Base-by-base conservation (phyloP, 2,113 vertebrate species). In the Pipra filicauda region DNA sequence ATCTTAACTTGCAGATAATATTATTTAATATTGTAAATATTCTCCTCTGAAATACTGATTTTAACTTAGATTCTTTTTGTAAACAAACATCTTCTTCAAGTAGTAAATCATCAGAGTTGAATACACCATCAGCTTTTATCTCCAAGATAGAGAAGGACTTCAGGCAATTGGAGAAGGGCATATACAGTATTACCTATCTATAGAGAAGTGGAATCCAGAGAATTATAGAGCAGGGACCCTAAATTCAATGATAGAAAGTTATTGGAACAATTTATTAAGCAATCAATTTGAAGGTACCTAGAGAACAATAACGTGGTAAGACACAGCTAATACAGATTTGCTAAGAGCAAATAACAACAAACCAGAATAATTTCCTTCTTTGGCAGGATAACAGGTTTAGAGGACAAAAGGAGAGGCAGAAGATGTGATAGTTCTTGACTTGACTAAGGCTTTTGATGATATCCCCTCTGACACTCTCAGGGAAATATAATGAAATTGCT, bases 211-310 rank as follows among this genome's bases (percentile, higher is more conserved):
- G n/a, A 72, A 82, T 75, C 16, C 33, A 51, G 39, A 79, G 35
- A 82, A 82, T 72, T 79, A 75, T 48, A 57, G 33, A 70, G 15
- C 41, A 76, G 44, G 18, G 41, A 28, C 31, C 3, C 8, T 66
- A 70, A 65, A 69, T 75, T 88, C 37, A 66, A 5, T 85, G 62
- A n/a, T 49, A 46, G 31, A 72, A 94, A 79, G 35, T 41, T 96
- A 85, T 76, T 64, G 51, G 54, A 93, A 73, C 49, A 90, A 94
- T 79, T 93, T 85, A 72, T 93, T 95, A 83, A 92, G 46, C 46
- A 73, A 88, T 94, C 70, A 88, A 7, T 88, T 79, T 83, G 82
- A 80, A 93, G 84, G 41, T 51, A 73, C 41, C n/a, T 23, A 12
- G 41, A 80, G 90, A 89, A 83, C 65, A 85, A 75, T 57, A 69